Conservation (phyloP, 2,797 vertebrate species). For the Salmo trutta region DNA sequence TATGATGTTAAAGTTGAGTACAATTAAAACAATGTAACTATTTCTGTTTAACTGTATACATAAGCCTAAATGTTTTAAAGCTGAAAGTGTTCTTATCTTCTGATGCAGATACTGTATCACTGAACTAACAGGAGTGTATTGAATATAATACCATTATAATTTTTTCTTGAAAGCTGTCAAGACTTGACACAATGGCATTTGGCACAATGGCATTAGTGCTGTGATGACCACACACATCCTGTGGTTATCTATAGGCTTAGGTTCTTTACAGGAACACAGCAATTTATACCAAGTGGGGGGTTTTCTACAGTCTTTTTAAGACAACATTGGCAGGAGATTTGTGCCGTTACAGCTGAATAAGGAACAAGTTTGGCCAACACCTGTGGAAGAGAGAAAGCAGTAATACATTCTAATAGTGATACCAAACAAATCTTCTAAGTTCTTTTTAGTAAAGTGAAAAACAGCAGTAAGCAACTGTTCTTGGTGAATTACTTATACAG, state of each 20-base stretch:
- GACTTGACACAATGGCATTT: not conserved
- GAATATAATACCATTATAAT: not conserved
- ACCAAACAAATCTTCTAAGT: not conserved
- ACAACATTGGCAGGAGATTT: not conserved
- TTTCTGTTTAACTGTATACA: too few species aligned
- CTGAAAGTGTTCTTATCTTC: not conserved
- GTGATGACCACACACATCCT: conserved; percentile 6
- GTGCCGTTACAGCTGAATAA: not conserved
- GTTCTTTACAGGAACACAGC: not conserved
- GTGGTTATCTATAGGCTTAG: conserved; percentile 5
- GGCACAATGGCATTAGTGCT: not conserved
- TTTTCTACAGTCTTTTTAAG: not conserved
- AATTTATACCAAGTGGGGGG: not conserved
- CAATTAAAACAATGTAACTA: not conserved
- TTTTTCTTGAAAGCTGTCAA: not conserved
- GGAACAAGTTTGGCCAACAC: not conserved
- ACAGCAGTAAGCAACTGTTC: not conserved
- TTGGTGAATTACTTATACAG: not conserved
- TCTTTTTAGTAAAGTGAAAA: not conserved
- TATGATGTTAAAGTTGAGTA: not conserved
- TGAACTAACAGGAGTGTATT: not conserved
- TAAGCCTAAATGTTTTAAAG: not conserved
- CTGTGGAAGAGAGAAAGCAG: not conserved
- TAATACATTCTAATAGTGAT: not conserved
- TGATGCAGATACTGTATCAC: not conserved